These are phyloP conservation scores for Cerceris ruficornis DNA, from an alignment of 2,888 invertebrate genomes.

Conservation along the genomic window DNA sequence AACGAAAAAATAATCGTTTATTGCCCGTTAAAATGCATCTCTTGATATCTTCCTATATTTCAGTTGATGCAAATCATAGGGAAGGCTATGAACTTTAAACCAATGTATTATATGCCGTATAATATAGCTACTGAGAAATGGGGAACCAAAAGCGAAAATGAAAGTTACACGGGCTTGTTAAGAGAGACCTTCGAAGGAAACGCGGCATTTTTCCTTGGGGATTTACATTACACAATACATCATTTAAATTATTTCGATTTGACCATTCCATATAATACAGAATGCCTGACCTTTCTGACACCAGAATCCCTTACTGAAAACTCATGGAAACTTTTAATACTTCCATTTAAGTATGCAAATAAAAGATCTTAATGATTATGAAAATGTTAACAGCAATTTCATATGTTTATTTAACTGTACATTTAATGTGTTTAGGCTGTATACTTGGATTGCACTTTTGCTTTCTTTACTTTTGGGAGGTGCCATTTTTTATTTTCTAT, in stretches of 20 bases:
- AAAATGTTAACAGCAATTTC: no score
- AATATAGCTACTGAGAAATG: constrained; percentile 86
- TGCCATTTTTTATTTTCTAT: constrained; percentile 68
- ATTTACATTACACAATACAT: constrained; percentile 89
- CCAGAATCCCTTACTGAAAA: constrained; percentile 91
- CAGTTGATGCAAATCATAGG: constrained; percentile 87
- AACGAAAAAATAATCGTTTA: not conserved
- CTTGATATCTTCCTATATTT: constrained; percentile 59
- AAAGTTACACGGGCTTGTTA: constrained; percentile 87
- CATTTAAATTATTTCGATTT: constrained; percentile 88
- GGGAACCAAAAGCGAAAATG: constrained; percentile 86
- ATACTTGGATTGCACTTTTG: constrained; percentile 90
- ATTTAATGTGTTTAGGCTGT: constrained; percentile 82
- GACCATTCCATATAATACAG: constrained; percentile 90
- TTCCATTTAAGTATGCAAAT: constrained; percentile 87
- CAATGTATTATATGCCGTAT: constrained; percentile 86
- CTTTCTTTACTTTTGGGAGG: constrained; percentile 87
- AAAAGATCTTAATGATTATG: no score
- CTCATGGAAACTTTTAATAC: constrained; percentile 91
- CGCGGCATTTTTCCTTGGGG: constrained; percentile 90
- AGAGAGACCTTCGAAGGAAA: constrained; percentile 87
- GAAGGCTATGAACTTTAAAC: constrained; percentile 88
- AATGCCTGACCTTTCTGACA: constrained; percentile 92
- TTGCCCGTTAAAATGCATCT: not conserved
- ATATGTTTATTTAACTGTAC: constrained; percentile 1